Evolutionary conservation across 1,140 invertebrate species (phyloP).

Genomic region (Notospermus geniculatus): DNA sequence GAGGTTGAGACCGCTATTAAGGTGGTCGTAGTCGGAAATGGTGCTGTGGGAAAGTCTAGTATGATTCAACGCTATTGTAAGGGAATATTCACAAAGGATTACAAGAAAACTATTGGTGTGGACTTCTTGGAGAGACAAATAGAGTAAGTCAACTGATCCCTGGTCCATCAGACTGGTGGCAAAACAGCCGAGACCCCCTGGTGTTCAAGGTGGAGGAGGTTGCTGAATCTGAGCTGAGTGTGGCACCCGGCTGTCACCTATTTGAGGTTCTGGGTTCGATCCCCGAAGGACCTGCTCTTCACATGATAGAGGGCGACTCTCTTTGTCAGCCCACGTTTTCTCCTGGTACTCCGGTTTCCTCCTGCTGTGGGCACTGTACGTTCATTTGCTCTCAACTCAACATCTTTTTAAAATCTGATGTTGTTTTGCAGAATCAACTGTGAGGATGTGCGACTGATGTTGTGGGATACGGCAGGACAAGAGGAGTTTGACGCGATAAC

Average conservation of each 20-base stretch:
- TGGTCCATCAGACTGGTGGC: too few species aligned
- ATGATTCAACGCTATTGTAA: conserved; percentile 98
- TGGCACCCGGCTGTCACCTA: too few species aligned
- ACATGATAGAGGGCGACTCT: too few species aligned
- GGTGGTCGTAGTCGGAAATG: conserved; percentile 96
- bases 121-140: conserved; percentile 95
- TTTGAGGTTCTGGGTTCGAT: too few species aligned
- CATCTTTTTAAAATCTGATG: too few species aligned
- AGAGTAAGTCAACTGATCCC: conserved; percentile 72
- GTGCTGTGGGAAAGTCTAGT: conserved; percentile 93
- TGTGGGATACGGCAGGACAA: conserved; percentile 96
- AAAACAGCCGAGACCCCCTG: too few species aligned
- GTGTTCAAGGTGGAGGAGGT: too few species aligned
- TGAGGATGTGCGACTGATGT: conserved; percentile 90
- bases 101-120: conserved; percentile 97
- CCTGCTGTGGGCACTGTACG: neutral
- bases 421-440: conserved; percentile 77
- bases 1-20: conserved; percentile 90
- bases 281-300: too few species aligned
- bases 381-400: neutral
- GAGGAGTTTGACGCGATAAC: conserved; percentile 98
- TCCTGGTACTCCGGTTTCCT: too few species aligned
- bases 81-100: conserved; percentile 93
- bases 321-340: too few species aligned
- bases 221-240: too few species aligned